Conservation (phyloP, 2,888 invertebrate species). For the Caenorhabditis wallacei region DNA sequence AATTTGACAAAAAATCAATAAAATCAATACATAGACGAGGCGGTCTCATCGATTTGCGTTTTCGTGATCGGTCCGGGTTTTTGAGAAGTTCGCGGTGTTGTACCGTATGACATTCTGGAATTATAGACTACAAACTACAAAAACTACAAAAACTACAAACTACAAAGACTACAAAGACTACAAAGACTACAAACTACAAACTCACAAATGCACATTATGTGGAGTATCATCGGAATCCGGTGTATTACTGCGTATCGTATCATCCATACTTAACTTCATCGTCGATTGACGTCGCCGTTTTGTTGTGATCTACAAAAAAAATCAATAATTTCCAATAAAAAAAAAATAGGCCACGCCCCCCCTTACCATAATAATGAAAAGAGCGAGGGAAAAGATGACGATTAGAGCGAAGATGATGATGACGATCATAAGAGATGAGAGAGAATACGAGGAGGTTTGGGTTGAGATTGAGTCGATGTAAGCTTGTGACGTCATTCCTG, state of each 20-base stretch:
- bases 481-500: conserved; percentile 58
- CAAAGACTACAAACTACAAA: not conserved
- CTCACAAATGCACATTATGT: conserved; percentile 59
- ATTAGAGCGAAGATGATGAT: conserved; percentile 50
- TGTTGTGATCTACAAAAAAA: conserved; percentile 49
- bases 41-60: conserved; percentile 59
- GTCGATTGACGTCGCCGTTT: conserved; percentile 59
- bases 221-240: conserved; percentile 53
- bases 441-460: conserved; percentile 44
- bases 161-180: not conserved
- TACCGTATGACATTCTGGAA: conserved; percentile 64
- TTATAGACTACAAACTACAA: not conserved
- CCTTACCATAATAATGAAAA: conserved; percentile 64
- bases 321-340: not conserved
- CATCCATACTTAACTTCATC: conserved; percentile 57
- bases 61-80: conserved; percentile 57
- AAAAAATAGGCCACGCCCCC: not conserved
- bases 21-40: conserved; percentile 55
- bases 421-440: conserved; percentile 59
- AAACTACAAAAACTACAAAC: no score
- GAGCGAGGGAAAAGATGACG: conserved; percentile 33
- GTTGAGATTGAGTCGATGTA: conserved; percentile 63
- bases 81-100: conserved; percentile 42
- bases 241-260: conserved; percentile 52
- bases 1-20: no score